Evolutionary conservation across 2,888 invertebrate genomes (phyloP), one percentile per base, ranked within the genome.

Genomic region (Cotesia congregata): DNA sequence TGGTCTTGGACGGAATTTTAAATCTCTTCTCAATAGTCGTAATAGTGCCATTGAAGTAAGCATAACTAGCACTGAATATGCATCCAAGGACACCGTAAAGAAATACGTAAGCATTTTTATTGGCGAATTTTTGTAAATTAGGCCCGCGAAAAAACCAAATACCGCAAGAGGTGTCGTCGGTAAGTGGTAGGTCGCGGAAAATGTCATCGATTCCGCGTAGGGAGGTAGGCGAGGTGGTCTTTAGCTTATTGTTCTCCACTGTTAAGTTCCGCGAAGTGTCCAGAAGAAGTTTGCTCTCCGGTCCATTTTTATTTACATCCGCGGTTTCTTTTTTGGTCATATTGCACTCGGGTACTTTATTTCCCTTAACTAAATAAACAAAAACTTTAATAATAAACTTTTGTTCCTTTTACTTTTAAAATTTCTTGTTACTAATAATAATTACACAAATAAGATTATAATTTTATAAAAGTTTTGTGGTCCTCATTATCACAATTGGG

Each of bases 1-100:
- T 93, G 39, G 93, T 94, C 86, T 92, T 92, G 61, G 93, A 94
- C 15, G 94, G 93, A 84, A 94, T 94, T 87, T 93, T 94, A 85
- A 94, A 94, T 81, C 94, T 90, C 85, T 94, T 94, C 87, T 94
- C 94, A 79, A 94, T 90, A 2, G 94, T 94, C 72, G 94, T 94
- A 78, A 94, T 93, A 40, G 93, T 94, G n/a, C 94, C 94, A 84
- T 93, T 93, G 83, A 94, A 94, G 85, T 94, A 94, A 3, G 94
- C 92, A 83, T 92, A 94, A 77, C 93, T 93, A 83, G 94, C 94
- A 20, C 93, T 92, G 85, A 93, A 93, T 76, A 94, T 91, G 83
- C 93, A 93, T 2, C 94, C 94, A 5, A 94, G 91, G 61, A 94
- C 88, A 59, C 94, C 94, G 81, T 94, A 94, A 0, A 94, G 90